A percentile compares a stretch with the other conserved stretches of the same genome.
Conservation (phyloP, 2,113 vertebrate genomes). For the Phoxinus phoxinus region DNA sequence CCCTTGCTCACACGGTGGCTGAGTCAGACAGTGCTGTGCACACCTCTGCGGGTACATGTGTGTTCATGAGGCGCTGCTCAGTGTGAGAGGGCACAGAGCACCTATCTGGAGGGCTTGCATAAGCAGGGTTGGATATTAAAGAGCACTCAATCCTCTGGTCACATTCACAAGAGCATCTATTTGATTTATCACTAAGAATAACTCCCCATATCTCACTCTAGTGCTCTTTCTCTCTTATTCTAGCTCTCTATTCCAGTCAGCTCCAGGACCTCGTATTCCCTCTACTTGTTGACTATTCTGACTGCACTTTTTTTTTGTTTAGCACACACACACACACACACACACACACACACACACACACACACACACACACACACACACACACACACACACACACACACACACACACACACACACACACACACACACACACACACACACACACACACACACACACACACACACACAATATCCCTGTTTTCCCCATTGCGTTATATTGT, state of each 20-base stretch:
- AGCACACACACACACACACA: neutral
- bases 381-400: too few relatives aligned
- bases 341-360: too few relatives aligned
- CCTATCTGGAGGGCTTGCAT: conserved; percentile 28
- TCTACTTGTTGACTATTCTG: neutral
- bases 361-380: too few relatives aligned
- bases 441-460: too few relatives aligned
- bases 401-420: too few relatives aligned
- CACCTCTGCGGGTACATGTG: neutral
- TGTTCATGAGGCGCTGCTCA: neutral
- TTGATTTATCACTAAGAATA: conserved; percentile 50
- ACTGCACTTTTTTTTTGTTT: conserved; percentile 9
- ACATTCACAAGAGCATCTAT: conserved; percentile 52
- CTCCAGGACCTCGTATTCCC: neutral
- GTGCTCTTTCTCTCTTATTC: neutral
- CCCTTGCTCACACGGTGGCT: neutral
- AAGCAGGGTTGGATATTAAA: conserved; percentile 44
- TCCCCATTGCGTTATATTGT: neutral
- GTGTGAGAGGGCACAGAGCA: conserved; percentile 18
- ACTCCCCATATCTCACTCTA: conserved; percentile 20
- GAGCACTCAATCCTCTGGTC: conserved; percentile 47
- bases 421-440: too few relatives aligned
- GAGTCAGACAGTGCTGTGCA: neutral
- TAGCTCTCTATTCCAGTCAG: conserved; percentile 16
- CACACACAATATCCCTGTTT: neutral